phyloP scores from a whole-genome alignment of 2,888 invertebrate genomes.

The Isoperla grammatica region DNA sequence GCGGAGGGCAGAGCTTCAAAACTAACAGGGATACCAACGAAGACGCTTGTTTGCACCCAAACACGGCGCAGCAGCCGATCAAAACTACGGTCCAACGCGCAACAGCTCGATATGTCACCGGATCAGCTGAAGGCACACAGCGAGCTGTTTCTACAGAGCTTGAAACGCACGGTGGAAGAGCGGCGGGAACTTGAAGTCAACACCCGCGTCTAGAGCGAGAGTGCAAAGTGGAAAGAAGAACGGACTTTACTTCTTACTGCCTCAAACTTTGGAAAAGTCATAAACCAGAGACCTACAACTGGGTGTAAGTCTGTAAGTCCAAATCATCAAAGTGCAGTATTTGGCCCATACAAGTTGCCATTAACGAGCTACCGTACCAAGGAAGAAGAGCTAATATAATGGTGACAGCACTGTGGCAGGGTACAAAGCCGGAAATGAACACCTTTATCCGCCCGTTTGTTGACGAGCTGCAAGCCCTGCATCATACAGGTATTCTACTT shows the following conservation, averaged over 20 bases:
- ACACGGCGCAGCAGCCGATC: too few relatives aligned
- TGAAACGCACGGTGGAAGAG: constrained; percentile 9
- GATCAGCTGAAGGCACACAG: constrained; percentile 8
- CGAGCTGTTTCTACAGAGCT: constrained; percentile 12
- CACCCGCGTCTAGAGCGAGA: constrained; percentile 14
- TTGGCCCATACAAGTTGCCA: constrained; percentile 1
- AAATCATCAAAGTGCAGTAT: too few relatives aligned
- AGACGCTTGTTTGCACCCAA: too few relatives aligned
- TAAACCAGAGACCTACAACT: constrained; percentile 4
- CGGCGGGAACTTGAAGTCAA: not conserved
- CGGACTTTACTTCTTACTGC: constrained; percentile 25
- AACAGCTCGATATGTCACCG: constrained; percentile 10
- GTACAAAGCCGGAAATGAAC: not conserved
- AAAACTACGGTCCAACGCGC: constrained; percentile 9
- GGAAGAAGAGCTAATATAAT: not conserved
- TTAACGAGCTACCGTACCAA: constrained; percentile 3
- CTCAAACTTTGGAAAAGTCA: constrained; percentile 3
- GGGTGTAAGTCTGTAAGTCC: constrained; percentile 16
- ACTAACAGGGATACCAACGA: too few relatives aligned
- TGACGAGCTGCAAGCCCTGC: not conserved
- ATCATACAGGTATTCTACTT: not conserved
- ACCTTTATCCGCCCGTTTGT: not conserved
- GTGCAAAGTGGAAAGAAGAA: constrained; percentile 17
- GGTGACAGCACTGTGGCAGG: not conserved
- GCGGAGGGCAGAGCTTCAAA: too few relatives aligned